Conservation (phyloP, 2,113 vertebrate species). For the Alethe castanea region DNA sequence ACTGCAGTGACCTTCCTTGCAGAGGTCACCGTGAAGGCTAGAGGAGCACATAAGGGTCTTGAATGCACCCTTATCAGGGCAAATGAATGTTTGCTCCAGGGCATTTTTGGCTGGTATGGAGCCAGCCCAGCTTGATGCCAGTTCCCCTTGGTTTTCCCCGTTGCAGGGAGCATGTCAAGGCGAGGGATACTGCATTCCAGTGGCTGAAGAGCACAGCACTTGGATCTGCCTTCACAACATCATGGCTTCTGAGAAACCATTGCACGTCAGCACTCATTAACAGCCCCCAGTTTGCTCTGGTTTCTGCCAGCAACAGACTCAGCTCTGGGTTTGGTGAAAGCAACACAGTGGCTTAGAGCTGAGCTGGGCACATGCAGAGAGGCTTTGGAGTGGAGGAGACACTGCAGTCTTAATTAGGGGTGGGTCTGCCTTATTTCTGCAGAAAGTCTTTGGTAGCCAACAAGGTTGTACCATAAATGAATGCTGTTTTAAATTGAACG, state of each 20-base stretch:
- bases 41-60: neutral
- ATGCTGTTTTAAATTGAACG: fast-evolving
- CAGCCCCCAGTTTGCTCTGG: neutral
- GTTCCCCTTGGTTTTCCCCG: neutral
- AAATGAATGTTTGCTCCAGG: neutral
- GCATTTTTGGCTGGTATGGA: neutral
- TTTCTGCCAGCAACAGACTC: neutral
- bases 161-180: neutral
- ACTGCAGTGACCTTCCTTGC: neutral
- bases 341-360: neutral
- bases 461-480: neutral
- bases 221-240: neutral
- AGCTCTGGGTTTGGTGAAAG: neutral
- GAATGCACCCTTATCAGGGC: neutral
- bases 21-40: neutral
- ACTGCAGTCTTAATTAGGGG: neutral
- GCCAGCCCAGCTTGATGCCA: neutral
- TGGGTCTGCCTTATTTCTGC: neutral
- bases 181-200: neutral
- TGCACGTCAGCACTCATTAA: neutral
- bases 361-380: neutral
- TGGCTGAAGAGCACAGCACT: neutral
- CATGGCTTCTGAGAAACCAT: neutral
- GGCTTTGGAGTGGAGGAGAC: neutral
- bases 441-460: neutral